Evolutionary conservation across 2,888 invertebrate species (phyloP), one percentile per base, ranked within the genome.

Genomic region (Agonopterix heracliana): DNA sequence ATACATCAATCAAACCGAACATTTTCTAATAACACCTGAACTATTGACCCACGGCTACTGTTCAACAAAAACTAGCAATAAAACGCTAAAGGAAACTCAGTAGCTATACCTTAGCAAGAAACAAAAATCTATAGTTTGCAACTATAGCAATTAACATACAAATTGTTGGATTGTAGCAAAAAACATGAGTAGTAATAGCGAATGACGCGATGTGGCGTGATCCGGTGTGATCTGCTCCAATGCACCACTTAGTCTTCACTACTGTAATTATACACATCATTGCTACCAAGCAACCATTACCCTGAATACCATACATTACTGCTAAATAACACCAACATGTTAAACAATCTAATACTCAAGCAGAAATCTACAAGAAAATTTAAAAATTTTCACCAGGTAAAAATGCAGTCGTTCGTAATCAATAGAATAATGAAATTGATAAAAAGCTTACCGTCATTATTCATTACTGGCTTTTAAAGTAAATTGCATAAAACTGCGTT

Each of bases 181-280:
- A 52, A 52, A 44, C 34, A 36, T 50, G 38, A 38, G 38, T 9
- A n/a, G 38, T 26, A 38, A 52, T 56, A 55, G 49, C 47, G 56
- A 43, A 47, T 70, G 66, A 67, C 68, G 71, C 56, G 47, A 48
- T 54, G 55, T 78, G 74, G 76, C 77, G 77, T 76, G 76, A 74
- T 68, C 54, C 47, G 47, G 41, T 45, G 46, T 52, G 61, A 52
- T 57, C 49, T 51, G 57, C 61, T 59, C 57, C 56, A 59, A 55
- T 60, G 61, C 61, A 63, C 54, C 54, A 57, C 55, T 55, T 51
- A 51, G 44, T 57, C 48, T 55, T 50, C 54, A 54, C 45, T 26
- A 45, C 43, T n/a, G 9, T 38, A 44, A 47, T n/a, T 13, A 4
- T 35, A 36, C 45, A 46, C 14, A 26, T 7, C 10, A 41, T 34